Evolutionary conservation across 2,113 vertebrate genomes (phyloP).

Genomic region (Marcusenius ussheri): DNA sequence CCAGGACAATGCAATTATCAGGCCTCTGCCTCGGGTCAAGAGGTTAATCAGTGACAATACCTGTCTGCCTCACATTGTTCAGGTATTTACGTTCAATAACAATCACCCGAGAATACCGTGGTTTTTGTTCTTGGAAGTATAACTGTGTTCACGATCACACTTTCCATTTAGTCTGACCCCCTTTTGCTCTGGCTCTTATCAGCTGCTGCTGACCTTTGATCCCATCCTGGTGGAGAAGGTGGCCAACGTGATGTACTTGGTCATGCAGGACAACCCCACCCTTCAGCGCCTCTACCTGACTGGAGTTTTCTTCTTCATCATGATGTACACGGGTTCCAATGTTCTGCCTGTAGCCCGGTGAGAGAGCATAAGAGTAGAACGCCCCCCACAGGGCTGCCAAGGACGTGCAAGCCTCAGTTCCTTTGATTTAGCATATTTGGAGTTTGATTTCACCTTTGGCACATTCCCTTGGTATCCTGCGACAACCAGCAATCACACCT

Average conservation of each 20-base stretch:
- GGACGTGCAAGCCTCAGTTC: not conserved
- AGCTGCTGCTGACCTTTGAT: slow-evolving; percentile 97
- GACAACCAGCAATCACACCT: not conserved
- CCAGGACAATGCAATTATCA: slow-evolving; percentile 92
- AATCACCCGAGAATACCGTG: not conserved
- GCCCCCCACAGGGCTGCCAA: not conserved
- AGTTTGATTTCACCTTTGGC: not conserved
- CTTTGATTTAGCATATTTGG: not conserved
- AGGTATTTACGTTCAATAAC: slow-evolving; percentile 60
- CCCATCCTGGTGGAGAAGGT: slow-evolving; percentile 98
- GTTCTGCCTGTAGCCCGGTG: slow-evolving; percentile 95
- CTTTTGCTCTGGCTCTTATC: slow-evolving; percentile 11
- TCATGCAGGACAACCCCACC: slow-evolving; percentile 97
- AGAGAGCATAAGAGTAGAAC: slow-evolving; percentile 23
- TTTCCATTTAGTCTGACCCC: not conserved
- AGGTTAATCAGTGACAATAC: slow-evolving; percentile 85
- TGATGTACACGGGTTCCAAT: slow-evolving; percentile 99
- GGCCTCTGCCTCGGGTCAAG: slow-evolving; percentile 90
- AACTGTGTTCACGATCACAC: not conserved
- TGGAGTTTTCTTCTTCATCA: slow-evolving; percentile 97
- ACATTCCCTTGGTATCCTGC: not conserved
- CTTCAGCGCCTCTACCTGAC: slow-evolving; percentile 93
- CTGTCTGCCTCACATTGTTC: slow-evolving; percentile 92
- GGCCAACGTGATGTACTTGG: slow-evolving; percentile 76
- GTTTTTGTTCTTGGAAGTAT: not conserved